phyloP scores from a whole-genome alignment of 1,140 invertebrate genomes.

The Pogonognathellus flavescens region DNA sequence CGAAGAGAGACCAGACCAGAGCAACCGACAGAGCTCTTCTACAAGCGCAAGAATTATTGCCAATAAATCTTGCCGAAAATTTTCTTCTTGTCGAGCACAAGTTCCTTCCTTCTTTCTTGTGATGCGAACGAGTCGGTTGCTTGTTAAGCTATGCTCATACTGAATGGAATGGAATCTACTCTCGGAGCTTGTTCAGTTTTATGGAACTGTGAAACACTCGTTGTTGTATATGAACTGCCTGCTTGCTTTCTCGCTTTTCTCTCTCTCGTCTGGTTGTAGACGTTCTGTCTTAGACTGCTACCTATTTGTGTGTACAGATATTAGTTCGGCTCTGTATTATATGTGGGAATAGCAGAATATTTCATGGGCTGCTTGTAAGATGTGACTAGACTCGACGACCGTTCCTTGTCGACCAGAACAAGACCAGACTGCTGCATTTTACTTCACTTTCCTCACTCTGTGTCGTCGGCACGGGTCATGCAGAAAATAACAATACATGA shows the following conservation, averaged over 20 bases:
- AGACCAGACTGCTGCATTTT: neutral
- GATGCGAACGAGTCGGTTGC: constrained; percentile 34
- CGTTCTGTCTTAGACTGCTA: constrained; percentile 12
- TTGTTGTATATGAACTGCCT: constrained; percentile 44
- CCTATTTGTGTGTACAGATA: neutral
- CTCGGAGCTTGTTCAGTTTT: constrained; percentile 35
- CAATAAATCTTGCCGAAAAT: constrained; percentile 62
- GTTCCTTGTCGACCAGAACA: neutral
- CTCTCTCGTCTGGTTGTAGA: constrained; percentile 26
- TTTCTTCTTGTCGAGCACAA: constrained; percentile 61
- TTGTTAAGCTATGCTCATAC: constrained; percentile 46
- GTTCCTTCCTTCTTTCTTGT: constrained; percentile 54
- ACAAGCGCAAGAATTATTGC: constrained; percentile 60
- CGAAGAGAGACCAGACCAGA: constrained; percentile 16
- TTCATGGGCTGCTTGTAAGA: constrained; percentile 5
- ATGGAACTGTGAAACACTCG: constrained; percentile 43
- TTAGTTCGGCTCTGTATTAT: neutral
- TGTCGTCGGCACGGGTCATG: constrained; percentile 44
- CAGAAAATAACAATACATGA: constrained; percentile 48
- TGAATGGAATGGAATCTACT: constrained; percentile 33
- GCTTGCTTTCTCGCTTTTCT: neutral
- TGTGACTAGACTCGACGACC: constrained; percentile 24
- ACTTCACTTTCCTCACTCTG: constrained; percentile 16
- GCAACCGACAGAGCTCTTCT: constrained; percentile 51
- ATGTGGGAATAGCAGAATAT: neutral